Evolutionary conservation across 2,113 vertebrate genomes (phyloP), one percentile per base, ranked within the genome.

Genomic region (Marmota flaviventris): DNA sequence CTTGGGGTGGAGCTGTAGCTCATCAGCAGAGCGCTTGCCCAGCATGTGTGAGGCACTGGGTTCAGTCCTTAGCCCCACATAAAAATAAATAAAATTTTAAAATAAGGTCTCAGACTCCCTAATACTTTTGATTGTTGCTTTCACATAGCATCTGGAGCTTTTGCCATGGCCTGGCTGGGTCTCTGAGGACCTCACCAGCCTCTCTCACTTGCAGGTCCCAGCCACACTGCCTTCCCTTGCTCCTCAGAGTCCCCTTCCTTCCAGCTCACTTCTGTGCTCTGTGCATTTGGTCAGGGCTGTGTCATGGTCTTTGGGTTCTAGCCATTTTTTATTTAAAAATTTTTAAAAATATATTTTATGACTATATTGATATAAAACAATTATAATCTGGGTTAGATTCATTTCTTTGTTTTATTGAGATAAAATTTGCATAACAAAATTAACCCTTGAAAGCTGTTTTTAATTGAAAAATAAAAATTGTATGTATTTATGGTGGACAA

Each of bases 381-480:
- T 53, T 85, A 65, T 56, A 53, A 84, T 63, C 20, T 72, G 69
- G n/a, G 20, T 72, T 79, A 32, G 39, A 37, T 85, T 96, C 8
- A 20, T 69, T 87, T 69, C 53, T 56, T 56, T 56, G 39, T 53
- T 53, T 92, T 93, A 48, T 86, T 69, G 16, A 65, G 42, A 77
- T 82, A 79, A 96, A 85, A 84, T 67, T 91, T 56, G 51, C 25
- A 24, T 48, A 93, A 79, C 48, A 87, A 93, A 89, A 63, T 48
- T 56, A 58, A 56, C 32, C 42, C 56, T n/a, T 89, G 76, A 45
- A 77, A 69, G 13, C 51, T 53, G 51, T 39, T 53, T 72, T 75
- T n/a, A 69, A 70, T 34, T 61, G 29, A 77, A 89, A 45, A 53
- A 72, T 51, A 69, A 48, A 65, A 48, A 48, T 48, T 8, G 1